phyloP scores from a whole-genome alignment of 2,113 vertebrate genomes.

The Amazona vittata region DNA sequence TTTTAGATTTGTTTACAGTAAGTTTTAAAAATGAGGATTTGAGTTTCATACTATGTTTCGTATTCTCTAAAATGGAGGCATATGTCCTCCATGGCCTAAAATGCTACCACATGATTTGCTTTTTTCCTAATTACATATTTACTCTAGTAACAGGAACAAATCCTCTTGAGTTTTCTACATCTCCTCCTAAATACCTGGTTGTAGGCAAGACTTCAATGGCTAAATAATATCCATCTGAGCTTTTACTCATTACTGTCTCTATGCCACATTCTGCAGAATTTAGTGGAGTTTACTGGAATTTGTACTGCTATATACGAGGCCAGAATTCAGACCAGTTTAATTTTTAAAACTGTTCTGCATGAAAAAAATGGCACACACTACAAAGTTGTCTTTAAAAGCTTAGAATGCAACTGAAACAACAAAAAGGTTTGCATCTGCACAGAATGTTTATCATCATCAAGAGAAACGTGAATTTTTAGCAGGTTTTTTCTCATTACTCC shows the following conservation, averaged over 20 bases:
- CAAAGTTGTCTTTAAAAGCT: neutral
- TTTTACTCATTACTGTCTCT: constrained; percentile 12
- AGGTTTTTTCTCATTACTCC: neutral
- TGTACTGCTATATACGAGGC: neutral
- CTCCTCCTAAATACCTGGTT: constrained; percentile 38
- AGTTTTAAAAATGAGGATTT: neutral
- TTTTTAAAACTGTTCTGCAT: neutral
- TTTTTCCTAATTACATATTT: constrained; percentile 44
- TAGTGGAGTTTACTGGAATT: neutral
- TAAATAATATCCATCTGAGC: neutral
- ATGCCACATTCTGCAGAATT: neutral
- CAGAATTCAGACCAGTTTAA: neutral
- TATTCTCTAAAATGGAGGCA: neutral
- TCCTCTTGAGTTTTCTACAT: neutral
- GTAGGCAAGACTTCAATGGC: neutral
- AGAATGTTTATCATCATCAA: neutral
- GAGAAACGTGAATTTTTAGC: neutral
- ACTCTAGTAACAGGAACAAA: constrained; percentile 9
- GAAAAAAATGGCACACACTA: neutral
- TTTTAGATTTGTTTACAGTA: neutral
- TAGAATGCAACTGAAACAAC: neutral
- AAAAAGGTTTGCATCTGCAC: neutral
- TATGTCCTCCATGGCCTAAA: neutral
- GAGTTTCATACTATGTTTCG: neutral
- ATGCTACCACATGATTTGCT: neutral